Percentiles rank a stretch among this genome's conserved stretches.
Conservation (phyloP, 2,113 vertebrate genomes). For the Rousettus leschenaultii region DNA sequence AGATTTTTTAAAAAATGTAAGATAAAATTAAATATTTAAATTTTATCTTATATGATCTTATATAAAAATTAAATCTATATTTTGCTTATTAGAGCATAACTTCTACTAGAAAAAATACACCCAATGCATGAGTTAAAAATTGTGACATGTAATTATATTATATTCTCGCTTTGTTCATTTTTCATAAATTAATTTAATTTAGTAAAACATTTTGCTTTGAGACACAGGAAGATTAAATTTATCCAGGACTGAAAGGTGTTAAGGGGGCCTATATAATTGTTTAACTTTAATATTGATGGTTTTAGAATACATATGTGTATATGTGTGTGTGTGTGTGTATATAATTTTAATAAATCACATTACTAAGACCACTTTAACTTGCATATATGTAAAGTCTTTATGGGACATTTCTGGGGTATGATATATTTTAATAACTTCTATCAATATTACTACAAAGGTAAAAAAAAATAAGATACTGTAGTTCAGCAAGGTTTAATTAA, state of each 20-base stretch:
- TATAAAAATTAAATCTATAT: too few relatives aligned
- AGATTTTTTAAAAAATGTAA: not conserved
- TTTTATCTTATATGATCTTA: too few relatives aligned
- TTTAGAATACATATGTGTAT: not conserved
- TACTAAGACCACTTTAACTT: conserved; percentile 29
- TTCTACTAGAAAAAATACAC: conserved; percentile 45
- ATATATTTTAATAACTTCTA: not conserved
- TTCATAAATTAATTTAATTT: conserved; percentile 75
- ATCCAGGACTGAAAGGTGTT: conserved; percentile 40
- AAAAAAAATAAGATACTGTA: not conserved
- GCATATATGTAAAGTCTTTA: conserved; percentile 8
- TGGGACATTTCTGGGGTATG: conserved; percentile 23
- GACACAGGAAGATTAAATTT: conserved; percentile 74
- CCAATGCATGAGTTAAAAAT: conserved; percentile 63
- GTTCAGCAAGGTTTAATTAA: conserved; percentile 37
- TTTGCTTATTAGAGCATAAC: conserved; percentile 2
- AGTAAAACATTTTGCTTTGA: conserved; percentile 70
- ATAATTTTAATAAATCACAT: not conserved
- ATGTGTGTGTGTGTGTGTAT: not conserved
- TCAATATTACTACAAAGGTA: conserved; percentile 43
- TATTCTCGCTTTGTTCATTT: conserved; percentile 66
- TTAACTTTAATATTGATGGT: conserved; percentile 51
- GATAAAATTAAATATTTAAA: not conserved
- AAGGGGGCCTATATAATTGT: conserved; percentile 41
- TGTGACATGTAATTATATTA: conserved; percentile 72